phyloP scores from a whole-genome alignment of 53 echinoderm and acorn worm species.

The Henricia sp. region DNA sequence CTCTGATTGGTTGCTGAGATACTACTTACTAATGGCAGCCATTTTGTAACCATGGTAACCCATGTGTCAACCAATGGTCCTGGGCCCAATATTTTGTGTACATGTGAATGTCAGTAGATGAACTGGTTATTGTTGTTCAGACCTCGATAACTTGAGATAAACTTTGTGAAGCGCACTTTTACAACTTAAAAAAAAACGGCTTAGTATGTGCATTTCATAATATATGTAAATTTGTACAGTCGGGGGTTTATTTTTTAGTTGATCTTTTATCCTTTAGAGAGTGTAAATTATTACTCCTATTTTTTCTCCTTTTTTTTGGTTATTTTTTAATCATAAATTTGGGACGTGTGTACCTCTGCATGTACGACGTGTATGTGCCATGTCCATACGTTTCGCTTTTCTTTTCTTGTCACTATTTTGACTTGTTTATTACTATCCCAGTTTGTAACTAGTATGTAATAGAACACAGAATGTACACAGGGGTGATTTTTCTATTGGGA shows the following conservation, averaged over 20 bases:
- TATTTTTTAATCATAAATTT: conserved; percentile 4
- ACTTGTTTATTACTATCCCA: conserved; percentile 26
- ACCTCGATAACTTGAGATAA: background rate
- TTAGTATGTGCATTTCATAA: conserved; percentile 31
- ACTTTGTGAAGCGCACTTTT: no score
- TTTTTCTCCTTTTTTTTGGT: conserved; percentile 27
- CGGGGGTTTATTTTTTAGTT: conserved; percentile 51
- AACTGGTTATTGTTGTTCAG: background rate
- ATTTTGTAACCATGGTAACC: conserved; percentile 39
- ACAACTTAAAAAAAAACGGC: no score
- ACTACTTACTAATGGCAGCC: no score
- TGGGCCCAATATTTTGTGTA: background rate
- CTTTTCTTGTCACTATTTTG: background rate
- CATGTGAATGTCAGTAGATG: background rate
- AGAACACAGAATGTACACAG: background rate
- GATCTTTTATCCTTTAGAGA: conserved; percentile 55
- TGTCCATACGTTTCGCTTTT: background rate
- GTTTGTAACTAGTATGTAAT: conserved; percentile 21
- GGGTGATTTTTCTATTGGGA: background rate
- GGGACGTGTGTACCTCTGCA: background rate
- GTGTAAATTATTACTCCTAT: conserved; percentile 62
- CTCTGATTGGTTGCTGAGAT: no score
- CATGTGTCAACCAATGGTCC: background rate
- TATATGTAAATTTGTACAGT: conserved; percentile 64
- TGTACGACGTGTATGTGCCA: background rate